Conservation (phyloP, 2,797 vertebrate species). For the Artibeus lituratus region DNA sequence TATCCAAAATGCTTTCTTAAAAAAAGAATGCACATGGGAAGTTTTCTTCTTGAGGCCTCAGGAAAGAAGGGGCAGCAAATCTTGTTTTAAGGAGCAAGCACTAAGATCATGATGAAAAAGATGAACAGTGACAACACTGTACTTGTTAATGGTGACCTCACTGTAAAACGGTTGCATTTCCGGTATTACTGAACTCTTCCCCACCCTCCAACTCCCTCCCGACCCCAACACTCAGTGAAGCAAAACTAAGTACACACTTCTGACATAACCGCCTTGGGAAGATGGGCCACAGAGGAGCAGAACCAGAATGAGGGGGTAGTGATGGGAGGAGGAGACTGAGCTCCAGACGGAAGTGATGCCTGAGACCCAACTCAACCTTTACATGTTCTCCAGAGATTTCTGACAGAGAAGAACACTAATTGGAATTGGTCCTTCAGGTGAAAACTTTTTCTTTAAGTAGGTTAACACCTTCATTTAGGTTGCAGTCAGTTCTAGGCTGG, state of each 20-base stretch:
- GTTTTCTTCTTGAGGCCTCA: neutral
- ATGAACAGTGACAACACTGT: neutral
- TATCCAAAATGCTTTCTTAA: neutral
- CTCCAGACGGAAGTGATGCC: neutral
- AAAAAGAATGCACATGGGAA: too few species aligned
- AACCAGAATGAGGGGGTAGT: neutral
- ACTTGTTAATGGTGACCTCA: neutral
- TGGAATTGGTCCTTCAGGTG: neutral
- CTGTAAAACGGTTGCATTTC: neutral
- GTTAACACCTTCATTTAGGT: neutral
- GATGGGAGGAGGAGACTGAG: neutral
- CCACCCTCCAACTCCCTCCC: too few species aligned
- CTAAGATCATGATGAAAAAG: neutral
- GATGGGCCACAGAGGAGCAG: neutral
- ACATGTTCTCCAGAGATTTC: neutral
- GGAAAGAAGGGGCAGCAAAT: neutral
- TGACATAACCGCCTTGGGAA: neutral
- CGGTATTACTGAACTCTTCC: neutral
- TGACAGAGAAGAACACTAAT: neutral
- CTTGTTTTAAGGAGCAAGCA: neutral
- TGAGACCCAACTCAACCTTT: neutral
- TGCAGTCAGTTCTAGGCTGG: neutral
- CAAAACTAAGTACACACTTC: neutral
- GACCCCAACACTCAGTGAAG: neutral
- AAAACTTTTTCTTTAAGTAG: neutral